Percentiles rank a stretch among this genome's conserved stretches.
phyloP scores from a whole-genome alignment of 2,888 invertebrate genomes.

The Suillia variegata region DNA sequence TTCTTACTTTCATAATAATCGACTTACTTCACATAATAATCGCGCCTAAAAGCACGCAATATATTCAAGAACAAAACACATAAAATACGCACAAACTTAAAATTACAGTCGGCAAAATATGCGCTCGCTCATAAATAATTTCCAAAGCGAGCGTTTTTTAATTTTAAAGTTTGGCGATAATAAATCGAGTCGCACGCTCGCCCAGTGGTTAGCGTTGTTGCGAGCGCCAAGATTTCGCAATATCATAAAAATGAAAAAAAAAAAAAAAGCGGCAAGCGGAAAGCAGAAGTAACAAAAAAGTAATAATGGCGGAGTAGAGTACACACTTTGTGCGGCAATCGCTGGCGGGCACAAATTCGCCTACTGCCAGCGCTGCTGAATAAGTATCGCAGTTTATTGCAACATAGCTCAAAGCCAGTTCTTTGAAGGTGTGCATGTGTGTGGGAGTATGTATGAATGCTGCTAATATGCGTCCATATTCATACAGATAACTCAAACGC shows the following conservation, averaged over 20 bases:
- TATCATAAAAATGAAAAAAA: too few species aligned
- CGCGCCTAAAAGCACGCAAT: too few species aligned
- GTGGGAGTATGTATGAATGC: background rate
- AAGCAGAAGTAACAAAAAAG: too few species aligned
- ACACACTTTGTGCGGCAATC: slow-evolving; percentile 39
- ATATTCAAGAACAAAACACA: too few species aligned
- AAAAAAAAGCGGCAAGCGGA: too few species aligned
- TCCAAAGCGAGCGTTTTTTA: slow-evolving; percentile 31
- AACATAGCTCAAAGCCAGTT: slow-evolving; percentile 39
- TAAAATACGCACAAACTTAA: too few species aligned
- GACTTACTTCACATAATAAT: too few species aligned
- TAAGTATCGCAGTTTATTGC: slow-evolving; percentile 55
- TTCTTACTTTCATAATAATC: too few species aligned
- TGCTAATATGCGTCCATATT: background rate
- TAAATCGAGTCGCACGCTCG: slow-evolving; percentile 52
- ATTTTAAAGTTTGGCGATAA: slow-evolving; percentile 53
- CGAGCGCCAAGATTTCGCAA: too few species aligned
- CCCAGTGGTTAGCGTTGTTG: slow-evolving; percentile 27
- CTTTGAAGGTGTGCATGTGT: background rate
- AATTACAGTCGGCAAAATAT: too few species aligned
- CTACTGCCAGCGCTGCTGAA: too few species aligned
- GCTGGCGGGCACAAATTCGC: too few species aligned
- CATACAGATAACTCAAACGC: slow-evolving; percentile 16
- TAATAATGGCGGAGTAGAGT: slow-evolving; percentile 50
- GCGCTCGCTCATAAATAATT: slow-evolving; percentile 19